Percentiles rank a stretch among this genome's conserved stretches.
phyloP scores from a whole-genome alignment of 2,113 vertebrate genomes.

The Psilopogon haemacephalus region DNA sequence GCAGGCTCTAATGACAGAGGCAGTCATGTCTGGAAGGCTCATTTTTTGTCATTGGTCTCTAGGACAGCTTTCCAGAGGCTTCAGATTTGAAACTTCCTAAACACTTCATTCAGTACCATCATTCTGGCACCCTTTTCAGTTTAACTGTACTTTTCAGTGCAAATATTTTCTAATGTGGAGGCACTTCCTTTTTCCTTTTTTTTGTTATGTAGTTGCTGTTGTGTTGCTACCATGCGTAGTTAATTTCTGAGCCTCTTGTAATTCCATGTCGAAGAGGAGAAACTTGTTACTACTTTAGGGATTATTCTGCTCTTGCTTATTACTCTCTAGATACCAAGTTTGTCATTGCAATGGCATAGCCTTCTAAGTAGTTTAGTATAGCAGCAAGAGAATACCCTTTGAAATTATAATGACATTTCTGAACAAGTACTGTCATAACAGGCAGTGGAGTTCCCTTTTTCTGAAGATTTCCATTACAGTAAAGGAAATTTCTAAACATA shows the following conservation, averaged over 20 bases:
- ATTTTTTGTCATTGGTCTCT: neutral
- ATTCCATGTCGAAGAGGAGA: neutral
- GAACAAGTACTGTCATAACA: accelerated
- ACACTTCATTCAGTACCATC: neutral
- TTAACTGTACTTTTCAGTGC: neutral
- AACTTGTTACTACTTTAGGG: neutral
- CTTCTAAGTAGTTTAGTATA: neutral
- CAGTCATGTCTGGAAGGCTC: neutral
- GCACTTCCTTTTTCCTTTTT: neutral
- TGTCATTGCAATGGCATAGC: neutral
- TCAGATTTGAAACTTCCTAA: neutral
- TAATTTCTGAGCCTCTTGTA: neutral
- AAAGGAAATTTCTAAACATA: neutral
- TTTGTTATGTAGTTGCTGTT: neutral
- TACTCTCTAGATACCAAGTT: neutral
- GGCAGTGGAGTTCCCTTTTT: neutral
- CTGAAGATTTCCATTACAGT: neutral
- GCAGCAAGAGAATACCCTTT: neutral
- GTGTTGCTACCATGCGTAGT: neutral
- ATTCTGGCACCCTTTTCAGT: neutral
- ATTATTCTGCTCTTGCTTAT: neutral
- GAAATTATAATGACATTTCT: neutral
- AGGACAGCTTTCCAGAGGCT: neutral
- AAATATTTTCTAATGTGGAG: neutral
- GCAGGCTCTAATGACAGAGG: neutral